phyloP scores from a whole-genome alignment of 1,140 invertebrate genomes.

The Adoxophyes honmai region DNA sequence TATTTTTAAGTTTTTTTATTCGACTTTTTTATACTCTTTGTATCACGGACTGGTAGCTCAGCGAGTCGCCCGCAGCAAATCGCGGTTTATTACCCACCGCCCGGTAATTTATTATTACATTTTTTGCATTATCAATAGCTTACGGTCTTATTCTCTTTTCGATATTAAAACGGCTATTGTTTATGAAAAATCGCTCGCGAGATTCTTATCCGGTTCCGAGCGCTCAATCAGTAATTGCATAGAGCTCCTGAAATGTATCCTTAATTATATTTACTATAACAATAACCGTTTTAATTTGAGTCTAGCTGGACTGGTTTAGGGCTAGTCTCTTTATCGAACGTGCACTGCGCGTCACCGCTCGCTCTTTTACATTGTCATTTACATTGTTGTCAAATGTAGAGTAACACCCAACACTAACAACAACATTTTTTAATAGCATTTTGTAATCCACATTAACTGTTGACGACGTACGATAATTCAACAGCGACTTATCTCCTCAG shows the following conservation, averaged over 20 bases:
- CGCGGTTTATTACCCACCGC: slow-evolving; percentile 70
- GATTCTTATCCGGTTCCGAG: slow-evolving; percentile 50
- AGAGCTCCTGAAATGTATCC: slow-evolving; percentile 20
- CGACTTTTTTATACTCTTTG: slow-evolving; percentile 47
- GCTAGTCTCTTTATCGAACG: no score
- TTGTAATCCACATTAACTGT: no score
- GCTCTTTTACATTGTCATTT: no score
- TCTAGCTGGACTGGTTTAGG: no score
- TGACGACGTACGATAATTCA: no score
- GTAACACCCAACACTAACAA: no score
- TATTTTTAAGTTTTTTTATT: slow-evolving; percentile 51
- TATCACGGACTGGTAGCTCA: slow-evolving; percentile 65
- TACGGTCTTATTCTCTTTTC: slow-evolving; percentile 58
- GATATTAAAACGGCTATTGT: slow-evolving; percentile 75
- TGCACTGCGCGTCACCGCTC: no score
- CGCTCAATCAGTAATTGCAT: slow-evolving; percentile 30
- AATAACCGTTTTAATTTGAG: slow-evolving; percentile 17
- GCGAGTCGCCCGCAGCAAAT: slow-evolving; percentile 68
- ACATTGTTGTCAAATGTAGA: no score
- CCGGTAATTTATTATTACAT: slow-evolving; percentile 73
- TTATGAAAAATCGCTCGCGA: slow-evolving; percentile 68
- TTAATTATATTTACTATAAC: background rate
- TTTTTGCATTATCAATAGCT: slow-evolving; percentile 76
- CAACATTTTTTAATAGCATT: no score
- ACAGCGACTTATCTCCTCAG: no score